phyloP scores from a whole-genome alignment of 1,140 invertebrate species.

The Archivesica marissinica region DNA sequence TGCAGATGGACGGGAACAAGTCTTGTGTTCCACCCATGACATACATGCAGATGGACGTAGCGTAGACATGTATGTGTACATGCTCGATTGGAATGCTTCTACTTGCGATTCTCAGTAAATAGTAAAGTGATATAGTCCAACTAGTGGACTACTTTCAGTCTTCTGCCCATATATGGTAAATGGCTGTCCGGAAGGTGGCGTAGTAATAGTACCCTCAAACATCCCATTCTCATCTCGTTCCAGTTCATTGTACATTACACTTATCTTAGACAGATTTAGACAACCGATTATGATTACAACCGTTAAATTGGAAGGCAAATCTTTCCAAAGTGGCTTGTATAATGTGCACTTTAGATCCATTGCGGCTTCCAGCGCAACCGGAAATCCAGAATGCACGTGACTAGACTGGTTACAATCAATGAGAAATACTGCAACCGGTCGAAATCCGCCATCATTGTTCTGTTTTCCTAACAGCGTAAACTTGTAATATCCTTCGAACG shows the following conservation, averaged over 20 bases:
- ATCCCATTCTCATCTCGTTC: conserved; percentile 43
- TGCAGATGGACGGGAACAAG: too few relatives aligned
- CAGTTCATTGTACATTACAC: conserved; percentile 27
- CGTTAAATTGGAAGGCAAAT: conserved; percentile 47
- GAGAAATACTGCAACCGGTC: conserved; percentile 54
- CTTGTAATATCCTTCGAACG: conserved; percentile 48
- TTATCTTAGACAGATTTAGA: conserved; percentile 23
- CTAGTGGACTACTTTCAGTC: conserved; percentile 34
- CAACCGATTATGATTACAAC: conserved; percentile 43
- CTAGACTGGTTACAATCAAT: conserved; percentile 50
- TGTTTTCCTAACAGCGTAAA: conserved; percentile 56
- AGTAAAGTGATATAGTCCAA: conserved; percentile 54
- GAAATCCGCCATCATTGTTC: conserved; percentile 14
- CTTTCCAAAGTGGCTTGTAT: conserved; percentile 57
- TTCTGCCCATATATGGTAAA: conserved; percentile 61
- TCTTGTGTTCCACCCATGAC: too few relatives aligned
- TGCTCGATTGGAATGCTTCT: too few relatives aligned
- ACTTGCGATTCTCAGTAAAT: conserved; percentile 27
- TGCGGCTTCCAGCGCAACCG: conserved; percentile 55
- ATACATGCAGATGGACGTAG: too few relatives aligned
- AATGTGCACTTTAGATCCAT: conserved; percentile 50
- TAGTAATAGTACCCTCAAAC: conserved; percentile 48
- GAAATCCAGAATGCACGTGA: conserved; percentile 61
- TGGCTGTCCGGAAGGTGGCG: conserved; percentile 45
- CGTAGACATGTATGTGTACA: too few relatives aligned